Evolutionary conservation across 2,888 invertebrate species (phyloP), one percentile per base, ranked within the genome.

Genomic region (Odontothrips loti): DNA sequence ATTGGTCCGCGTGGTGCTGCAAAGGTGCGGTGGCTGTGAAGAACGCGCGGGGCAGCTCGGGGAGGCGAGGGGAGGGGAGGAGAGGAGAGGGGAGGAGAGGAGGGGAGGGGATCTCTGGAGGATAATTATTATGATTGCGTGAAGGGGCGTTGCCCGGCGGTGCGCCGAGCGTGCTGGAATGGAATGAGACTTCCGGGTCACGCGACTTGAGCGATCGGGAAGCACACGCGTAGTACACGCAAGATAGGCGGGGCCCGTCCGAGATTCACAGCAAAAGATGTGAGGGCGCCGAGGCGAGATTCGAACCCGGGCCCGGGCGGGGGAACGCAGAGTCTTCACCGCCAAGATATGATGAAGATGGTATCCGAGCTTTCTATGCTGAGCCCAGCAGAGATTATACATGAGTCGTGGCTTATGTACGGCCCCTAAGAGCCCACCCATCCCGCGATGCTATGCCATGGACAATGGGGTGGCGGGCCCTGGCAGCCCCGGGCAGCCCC

Each of bases 181-280:
- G 68, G 68, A 75, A 75, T 75, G 68, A 75, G 68, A 75, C 68
- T 75, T 75, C 68, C 68, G 68, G 23, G 68, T 75, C 68, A 75
- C 68, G 68, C 68, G 68, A 75, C 68, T 75, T 75, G 68, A 75
- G 68, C 68, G 68, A 75, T 75, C 23, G 68, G 68, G 68, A 75
- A 23, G 23, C 68, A 75, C 68, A 75, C 68, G 68, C 68, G 68
- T 58, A 20, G 58, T 6, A 43, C 34, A 43, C 34, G 34, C 34
- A 43, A 43, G 34, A 43, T 43, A 43, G 34, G 34, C 34, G 34
- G 34, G 34, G 34, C 34, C 34, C 34, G 34, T 43, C 34, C 34
- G 34, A 43, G 34, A 43, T 43, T 43, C 34, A 43, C 6, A 43
- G 34, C 34, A 43, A 43, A 6, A n/a, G n/a, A n/a, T n/a, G n/a